Evolutionary conservation across 2,797 vertebrate species (phyloP).

Genomic region (Acrossocheilus wenchowensis): DNA sequence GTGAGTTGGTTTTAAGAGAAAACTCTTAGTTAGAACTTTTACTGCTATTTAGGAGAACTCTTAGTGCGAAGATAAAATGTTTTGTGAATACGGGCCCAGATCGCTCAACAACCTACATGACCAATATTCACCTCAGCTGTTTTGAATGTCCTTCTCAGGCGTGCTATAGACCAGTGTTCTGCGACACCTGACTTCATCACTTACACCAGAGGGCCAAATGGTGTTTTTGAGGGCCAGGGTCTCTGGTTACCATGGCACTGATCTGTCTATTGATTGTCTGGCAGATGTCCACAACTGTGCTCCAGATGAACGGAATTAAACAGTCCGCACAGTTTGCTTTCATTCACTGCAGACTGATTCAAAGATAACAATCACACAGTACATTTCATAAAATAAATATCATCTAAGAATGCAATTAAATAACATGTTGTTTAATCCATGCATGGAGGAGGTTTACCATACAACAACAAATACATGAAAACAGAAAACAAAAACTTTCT

Average conservation of each 20-base stretch:
- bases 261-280: conserved; percentile 63
- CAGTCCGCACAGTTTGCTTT: not conserved
- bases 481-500: not conserved
- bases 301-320: conserved; percentile 30
- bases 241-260: conserved; percentile 52
- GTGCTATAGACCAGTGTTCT: not conserved
- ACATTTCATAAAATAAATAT: not conserved
- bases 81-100: not conserved
- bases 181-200: conserved; percentile 8
- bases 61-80: too few relatives aligned
- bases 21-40: too few relatives aligned
- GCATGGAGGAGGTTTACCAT: not conserved
- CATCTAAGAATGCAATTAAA: not conserved
- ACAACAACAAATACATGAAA: not conserved
- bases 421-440: not conserved
- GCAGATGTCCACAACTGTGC: conserved; percentile 67
- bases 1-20: too few relatives aligned
- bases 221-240: conserved; percentile 30
- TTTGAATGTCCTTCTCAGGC: not conserved
- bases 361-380: not conserved
- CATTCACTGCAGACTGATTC: not conserved
- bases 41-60: too few relatives aligned
- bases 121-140: not conserved
- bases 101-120: not conserved
- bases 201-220: conserved; percentile 27